Conservation (phyloP, 2,113 vertebrate species). For the Passer domesticus region DNA sequence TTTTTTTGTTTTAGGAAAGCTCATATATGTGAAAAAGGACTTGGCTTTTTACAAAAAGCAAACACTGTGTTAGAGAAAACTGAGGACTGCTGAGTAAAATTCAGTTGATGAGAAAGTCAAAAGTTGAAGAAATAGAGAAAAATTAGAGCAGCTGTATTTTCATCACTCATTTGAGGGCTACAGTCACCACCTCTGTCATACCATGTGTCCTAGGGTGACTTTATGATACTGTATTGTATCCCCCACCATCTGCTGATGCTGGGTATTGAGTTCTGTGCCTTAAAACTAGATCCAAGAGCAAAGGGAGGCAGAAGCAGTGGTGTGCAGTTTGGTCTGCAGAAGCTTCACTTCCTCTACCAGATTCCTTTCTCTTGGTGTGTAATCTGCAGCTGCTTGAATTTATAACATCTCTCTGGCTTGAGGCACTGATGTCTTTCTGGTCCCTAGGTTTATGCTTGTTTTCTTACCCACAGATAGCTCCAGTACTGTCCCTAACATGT, state of each 20-base stretch:
- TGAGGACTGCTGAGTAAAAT: background rate
- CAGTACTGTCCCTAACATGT: background rate
- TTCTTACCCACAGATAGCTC: background rate
- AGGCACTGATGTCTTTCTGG: background rate
- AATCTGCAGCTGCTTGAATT: background rate
- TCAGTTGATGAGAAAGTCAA: background rate
- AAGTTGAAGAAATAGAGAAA: background rate
- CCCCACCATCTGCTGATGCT: background rate
- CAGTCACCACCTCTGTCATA: background rate
- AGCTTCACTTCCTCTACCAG: background rate
- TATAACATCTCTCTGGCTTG: background rate
- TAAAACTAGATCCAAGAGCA: too few relatives aligned
- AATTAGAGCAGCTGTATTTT: background rate
- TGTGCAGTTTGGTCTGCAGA: fast-evolving
- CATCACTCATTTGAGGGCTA: background rate
- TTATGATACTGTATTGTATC: too few relatives aligned
- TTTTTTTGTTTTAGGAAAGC: background rate
- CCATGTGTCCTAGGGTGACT: background rate
- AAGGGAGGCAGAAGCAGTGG: too few relatives aligned
- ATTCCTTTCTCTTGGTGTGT: background rate
- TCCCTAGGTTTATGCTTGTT: background rate
- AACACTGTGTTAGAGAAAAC: background rate
- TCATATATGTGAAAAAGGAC: background rate
- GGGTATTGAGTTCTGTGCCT: background rate
- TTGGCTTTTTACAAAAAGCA: background rate